These are phyloP conservation scores for pig (Sus scrofa) DNA, from an alignment of 2,113 vertebrate species.

Conservation along the genomic window T2T-Sscrofa CM000814.6:134043001-134043500, in stretches of 20 bases:
- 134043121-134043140: too few relatives aligned
- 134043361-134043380: background rate
- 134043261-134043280: background rate
- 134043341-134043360: background rate
- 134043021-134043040: background rate
- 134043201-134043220: background rate
- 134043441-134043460: background rate
- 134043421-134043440: background rate
- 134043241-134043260: background rate
- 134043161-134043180: background rate
- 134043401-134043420: background rate
- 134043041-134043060: background rate
- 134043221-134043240: background rate
- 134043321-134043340: background rate
- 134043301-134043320: too few relatives aligned
- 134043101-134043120: too few relatives aligned
- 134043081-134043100: too few relatives aligned
- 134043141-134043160: too few relatives aligned
- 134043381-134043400: background rate
- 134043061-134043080: background rate
- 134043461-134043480: background rate
- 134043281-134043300: background rate
- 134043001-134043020: background rate
- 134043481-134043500: background rate
- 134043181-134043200: background rate